A percentile compares a stretch with the other conserved stretches of the same genome.
Evolutionary conservation across 2,888 invertebrate species (phyloP).

Genomic region (Helobdella robusta): DNA sequence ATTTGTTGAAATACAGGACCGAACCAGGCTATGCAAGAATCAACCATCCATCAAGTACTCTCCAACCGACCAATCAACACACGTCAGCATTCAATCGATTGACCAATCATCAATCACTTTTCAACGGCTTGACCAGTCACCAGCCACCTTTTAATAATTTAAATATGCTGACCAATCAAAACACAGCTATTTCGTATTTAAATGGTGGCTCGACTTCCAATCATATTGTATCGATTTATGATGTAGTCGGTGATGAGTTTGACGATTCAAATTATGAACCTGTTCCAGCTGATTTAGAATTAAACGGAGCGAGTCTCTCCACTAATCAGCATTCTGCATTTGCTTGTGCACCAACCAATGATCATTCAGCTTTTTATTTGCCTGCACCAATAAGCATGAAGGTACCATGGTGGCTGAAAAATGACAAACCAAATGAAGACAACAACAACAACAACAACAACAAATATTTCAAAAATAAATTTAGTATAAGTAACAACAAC

Average conservation of each 20-base stretch:
- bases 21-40: constrained; percentile 30
- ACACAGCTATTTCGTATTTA: too few species aligned
- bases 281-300: background rate
- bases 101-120: background rate
- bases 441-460: background rate
- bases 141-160: too few species aligned
- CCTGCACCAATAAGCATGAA: too few species aligned
- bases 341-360: too few species aligned
- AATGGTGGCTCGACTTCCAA: too few species aligned
- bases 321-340: too few species aligned
- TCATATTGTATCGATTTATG: background rate
- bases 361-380: too few species aligned
- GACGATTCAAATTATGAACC: constrained; percentile 14
- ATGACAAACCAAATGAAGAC: constrained; percentile 20
- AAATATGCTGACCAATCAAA: too few species aligned
- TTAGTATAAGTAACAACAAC: too few species aligned
- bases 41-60: background rate
- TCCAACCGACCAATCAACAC: background rate
- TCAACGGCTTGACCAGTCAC: background rate
- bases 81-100: background rate
- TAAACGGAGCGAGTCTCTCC: background rate
- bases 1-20: constrained; percentile 31
- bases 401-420: constrained; percentile 6
- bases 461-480: too few species aligned
- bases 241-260: constrained; percentile 7